Conservation (phyloP, 2,797 vertebrate species). For the Hyperoplus immaculatus region DNA sequence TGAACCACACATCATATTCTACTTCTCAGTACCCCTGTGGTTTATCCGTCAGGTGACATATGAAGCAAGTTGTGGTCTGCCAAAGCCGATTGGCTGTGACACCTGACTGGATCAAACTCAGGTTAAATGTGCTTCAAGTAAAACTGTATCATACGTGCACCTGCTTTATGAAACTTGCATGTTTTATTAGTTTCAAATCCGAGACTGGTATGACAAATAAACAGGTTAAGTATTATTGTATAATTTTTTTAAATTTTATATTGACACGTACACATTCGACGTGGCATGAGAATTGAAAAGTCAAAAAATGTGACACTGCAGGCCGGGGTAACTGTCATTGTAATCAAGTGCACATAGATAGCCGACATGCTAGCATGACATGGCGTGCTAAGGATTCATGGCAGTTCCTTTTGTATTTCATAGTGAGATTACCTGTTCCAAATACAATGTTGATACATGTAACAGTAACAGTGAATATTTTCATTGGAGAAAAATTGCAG, state of each 20-base stretch:
- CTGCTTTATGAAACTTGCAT: background rate
- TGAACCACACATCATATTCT: background rate
- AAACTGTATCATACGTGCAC: background rate
- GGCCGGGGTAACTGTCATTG: background rate
- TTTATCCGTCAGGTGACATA: background rate
- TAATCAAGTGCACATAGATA: background rate
- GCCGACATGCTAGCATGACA: too few species aligned
- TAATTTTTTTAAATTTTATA: background rate
- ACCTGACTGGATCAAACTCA: background rate
- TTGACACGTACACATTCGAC: background rate
- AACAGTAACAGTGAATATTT: background rate
- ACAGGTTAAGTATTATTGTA: background rate
- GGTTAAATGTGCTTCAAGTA: background rate
- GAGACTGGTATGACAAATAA: background rate
- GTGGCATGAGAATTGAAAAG: background rate
- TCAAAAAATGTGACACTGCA: background rate
- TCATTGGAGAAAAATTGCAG: background rate
- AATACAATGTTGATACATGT: background rate
- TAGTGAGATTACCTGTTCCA: background rate
- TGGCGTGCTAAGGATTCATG: background rate
- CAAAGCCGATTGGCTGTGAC: background rate
- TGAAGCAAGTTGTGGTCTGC: slow-evolving; percentile 3
- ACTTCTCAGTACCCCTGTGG: background rate
- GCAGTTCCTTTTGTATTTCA: background rate
- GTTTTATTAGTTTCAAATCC: background rate